Evolutionary conservation across 2,888 invertebrate genomes (phyloP), one percentile per base, ranked within the genome.

Genomic region (Acanthosepion lycidas): DNA sequence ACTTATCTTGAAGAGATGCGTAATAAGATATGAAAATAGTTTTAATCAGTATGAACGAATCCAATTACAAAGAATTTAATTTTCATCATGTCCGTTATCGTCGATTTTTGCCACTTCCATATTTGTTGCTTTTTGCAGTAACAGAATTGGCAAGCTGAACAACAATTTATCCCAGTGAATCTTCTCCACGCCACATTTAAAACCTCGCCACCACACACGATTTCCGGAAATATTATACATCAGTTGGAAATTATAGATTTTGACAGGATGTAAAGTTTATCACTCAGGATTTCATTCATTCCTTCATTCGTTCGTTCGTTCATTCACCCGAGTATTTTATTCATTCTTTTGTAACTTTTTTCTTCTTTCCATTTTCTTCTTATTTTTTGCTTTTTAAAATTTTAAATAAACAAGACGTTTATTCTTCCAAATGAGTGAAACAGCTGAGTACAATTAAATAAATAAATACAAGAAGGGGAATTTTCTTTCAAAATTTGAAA

Each of bases 181-280:
- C 20, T 23, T 20, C 20, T 33, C 78, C n/a, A 15, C 78, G 12
- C 5, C n/a, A n/a, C 78, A 12, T 78, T 78, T 78, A 1, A n/a
- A 78, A 78, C 4, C n/a, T 33, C n/a, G 12, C 18, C 28, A n/a
- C 78, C 78, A 78, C 78, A 78, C 78, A 78, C 78, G 78, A 78
- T 33, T 78, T 78, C 78, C 78, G n/a, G 78, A 78, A 78, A 78
- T 78, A 78, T 78, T 78, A 78, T 78, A 78, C 78, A 78, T 78
- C n/a, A 33, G 78, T 78, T 78, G n/a, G 78, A 78, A 78, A 78
- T 78, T 78, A 78, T 78, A n/a, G 78, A n/a, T 78, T 78, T 78
- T 78, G 78, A 78, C 78, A 78, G 78, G 78, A 78, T 78, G 78
- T 78, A 78, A 78, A 78, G 78, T 78, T 78, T 78, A 78, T 78